Evolutionary conservation across 2,888 invertebrate genomes (phyloP).

Genomic region (Hyppa rectilinea): DNA sequence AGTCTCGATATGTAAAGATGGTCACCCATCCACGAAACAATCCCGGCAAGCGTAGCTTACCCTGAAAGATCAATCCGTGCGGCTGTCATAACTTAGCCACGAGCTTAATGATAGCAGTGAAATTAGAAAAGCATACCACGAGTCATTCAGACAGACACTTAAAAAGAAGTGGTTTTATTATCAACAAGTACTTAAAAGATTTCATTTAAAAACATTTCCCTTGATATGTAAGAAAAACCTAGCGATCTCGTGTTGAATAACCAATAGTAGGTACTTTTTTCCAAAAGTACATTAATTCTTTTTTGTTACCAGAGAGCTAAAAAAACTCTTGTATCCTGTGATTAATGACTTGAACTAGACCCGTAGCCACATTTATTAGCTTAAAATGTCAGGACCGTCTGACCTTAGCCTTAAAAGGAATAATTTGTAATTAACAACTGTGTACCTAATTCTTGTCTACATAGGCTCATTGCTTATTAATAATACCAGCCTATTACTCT

Average conservation of each 20-base stretch:
- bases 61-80: no score
- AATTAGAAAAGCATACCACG: background rate
- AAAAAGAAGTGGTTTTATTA: conserved; percentile 4
- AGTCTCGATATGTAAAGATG: no score
- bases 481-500: background rate
- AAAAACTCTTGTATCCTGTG: conserved; percentile 43
- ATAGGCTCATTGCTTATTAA: background rate
- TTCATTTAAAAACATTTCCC: background rate
- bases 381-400: conserved; percentile 33
- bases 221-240: conserved; percentile 3
- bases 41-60: no score
- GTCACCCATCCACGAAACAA: no score
- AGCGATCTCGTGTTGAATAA: conserved; percentile 17
- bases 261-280: conserved; percentile 12
- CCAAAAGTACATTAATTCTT: conserved; percentile 26
- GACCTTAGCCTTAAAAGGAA: conserved; percentile 21
- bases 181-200: background rate
- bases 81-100: no score
- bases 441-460: conserved; percentile 1
- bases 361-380: conserved; percentile 41
- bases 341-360: conserved; percentile 36
- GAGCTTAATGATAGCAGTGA: background rate
- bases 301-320: conserved; percentile 1
- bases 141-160: background rate
- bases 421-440: conserved; percentile 33